phyloP scores from a whole-genome alignment of 2,113 vertebrate species.

The Baryphthengus martii region DNA sequence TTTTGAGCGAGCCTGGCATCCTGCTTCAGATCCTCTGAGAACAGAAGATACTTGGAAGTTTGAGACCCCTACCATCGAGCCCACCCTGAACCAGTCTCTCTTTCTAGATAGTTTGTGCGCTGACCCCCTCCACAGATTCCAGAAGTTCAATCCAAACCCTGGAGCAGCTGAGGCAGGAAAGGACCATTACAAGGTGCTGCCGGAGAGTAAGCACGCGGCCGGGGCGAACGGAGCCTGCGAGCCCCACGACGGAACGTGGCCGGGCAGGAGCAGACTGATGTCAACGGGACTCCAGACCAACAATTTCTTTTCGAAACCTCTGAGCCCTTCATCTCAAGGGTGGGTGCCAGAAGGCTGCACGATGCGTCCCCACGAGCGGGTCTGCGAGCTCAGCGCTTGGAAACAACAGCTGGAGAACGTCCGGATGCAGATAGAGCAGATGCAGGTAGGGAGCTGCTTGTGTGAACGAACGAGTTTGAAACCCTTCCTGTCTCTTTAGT shows the following conservation, averaged over 20 bases:
- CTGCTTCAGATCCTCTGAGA: slow-evolving; percentile 74
- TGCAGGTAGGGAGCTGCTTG: slow-evolving; percentile 83
- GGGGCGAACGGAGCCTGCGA: slow-evolving; percentile 58
- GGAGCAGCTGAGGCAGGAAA: slow-evolving; percentile 65
- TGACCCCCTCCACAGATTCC: slow-evolving; percentile 82
- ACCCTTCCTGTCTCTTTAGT: neutral
- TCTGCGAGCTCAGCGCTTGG: slow-evolving; percentile 83
- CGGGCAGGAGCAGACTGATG: neutral
- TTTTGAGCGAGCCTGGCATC: slow-evolving; percentile 79
- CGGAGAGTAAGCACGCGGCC: slow-evolving; percentile 74
- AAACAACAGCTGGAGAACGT: slow-evolving; percentile 88
- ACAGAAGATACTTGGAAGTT: slow-evolving; percentile 84
- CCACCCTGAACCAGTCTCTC: slow-evolving; percentile 87
- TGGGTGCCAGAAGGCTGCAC: slow-evolving; percentile 76
- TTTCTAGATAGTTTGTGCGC: slow-evolving; percentile 78
- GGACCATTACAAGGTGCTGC: slow-evolving; percentile 83
- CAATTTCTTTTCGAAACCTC: slow-evolving; percentile 70
- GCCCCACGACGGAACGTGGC: slow-evolving; percentile 67
- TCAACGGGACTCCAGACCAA: slow-evolving; percentile 63
- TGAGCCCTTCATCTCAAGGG: slow-evolving; percentile 69
- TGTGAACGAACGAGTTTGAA: neutral
- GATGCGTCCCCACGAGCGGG: slow-evolving; percentile 76
- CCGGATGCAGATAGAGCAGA: slow-evolving; percentile 88
- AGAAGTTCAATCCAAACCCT: slow-evolving; percentile 63
- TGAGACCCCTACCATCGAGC: slow-evolving; percentile 84